Evolutionary conservation across 2,113 vertebrate genomes (phyloP), one percentile per base, ranked within the genome.

Genomic region (Thalassarche chlororhynchos): DNA sequence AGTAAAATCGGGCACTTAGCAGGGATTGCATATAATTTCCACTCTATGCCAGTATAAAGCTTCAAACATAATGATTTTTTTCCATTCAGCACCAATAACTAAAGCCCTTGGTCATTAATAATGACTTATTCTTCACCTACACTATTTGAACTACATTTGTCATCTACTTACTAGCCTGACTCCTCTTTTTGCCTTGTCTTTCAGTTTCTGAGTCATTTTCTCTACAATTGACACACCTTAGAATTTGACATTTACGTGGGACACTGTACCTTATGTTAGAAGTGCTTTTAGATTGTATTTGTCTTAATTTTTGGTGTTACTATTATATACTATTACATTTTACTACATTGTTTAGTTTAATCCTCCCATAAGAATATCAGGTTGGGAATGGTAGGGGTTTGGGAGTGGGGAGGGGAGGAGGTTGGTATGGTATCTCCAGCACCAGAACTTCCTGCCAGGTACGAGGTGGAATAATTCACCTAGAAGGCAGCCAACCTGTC

Each of bases 1-100:
- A 93, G 95, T 52, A 90, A 98, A 97, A 96, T 97, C 88, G 42
- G 77, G 90, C 97, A 97, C 94, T 97, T 96, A 96, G 81, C 72
- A 97, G 79, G 91, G 81, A 96, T 95, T 97, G 96, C 93, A 87
- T 98, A 90, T 89, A 97, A 97, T 98, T 81, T 90, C 44, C 40
- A 55, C 88, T 92, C 89, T 76, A 9, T 81, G 86, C 89, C 72
- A 76, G 77, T 77, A 84, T 95, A 80, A 87, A 95, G 77, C 79
- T 96, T 97, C 90, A 93, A 92, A 81, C 51, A 78, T 79, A 91
- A 97, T 95, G 85, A 84, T 96, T 82, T 86, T 92, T 97, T 96
- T 86, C 64, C 44, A 70, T 91, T 89, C 87, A 87, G 46, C 29
- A 38, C 38, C 93, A 96, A 52, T 80, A 93, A 91, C 78, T 91